Percentiles rank a stretch among this genome's conserved stretches.
These are phyloP conservation scores for Oreonectes daqikongensis DNA, from an alignment of 2,797 vertebrate species.

Conservation along the genomic window DNA sequence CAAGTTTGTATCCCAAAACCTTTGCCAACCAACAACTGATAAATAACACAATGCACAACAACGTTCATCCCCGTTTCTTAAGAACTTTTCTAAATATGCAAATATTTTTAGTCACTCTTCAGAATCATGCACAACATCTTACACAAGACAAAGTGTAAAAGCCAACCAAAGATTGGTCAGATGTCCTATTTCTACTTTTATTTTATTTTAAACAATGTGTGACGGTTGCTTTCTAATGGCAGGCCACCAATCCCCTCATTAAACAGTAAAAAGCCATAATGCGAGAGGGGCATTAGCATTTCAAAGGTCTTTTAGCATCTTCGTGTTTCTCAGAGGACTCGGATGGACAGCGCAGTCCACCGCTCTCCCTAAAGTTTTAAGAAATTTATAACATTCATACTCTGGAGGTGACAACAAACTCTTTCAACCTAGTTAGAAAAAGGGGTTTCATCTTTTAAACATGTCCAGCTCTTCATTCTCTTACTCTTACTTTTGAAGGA, in stretches of 20 bases:
- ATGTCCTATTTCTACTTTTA: slow-evolving; percentile 70
- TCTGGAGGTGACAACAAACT: slow-evolving; percentile 78
- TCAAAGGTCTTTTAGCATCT: slow-evolving; percentile 73
- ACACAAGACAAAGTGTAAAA: slow-evolving; percentile 6
- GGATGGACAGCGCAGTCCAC: slow-evolving; percentile 68
- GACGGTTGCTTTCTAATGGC: slow-evolving; percentile 70
- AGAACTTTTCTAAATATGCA: slow-evolving; percentile 17
- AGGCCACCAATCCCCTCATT: slow-evolving; percentile 79
- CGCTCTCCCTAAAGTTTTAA: slow-evolving; percentile 70
- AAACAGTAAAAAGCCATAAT: slow-evolving; percentile 70
- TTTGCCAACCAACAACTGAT: slow-evolving; percentile 69
- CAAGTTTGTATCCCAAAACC: slow-evolving; percentile 76
- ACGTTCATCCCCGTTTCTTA: not conserved
- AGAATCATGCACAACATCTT: not conserved
- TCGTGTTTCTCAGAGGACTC: slow-evolving; percentile 66
- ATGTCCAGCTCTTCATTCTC: slow-evolving; percentile 52
- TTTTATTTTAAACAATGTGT: slow-evolving; percentile 76
- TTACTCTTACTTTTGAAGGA: slow-evolving; percentile 47
- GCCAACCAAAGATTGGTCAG: slow-evolving; percentile 57
- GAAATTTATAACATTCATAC: slow-evolving; percentile 81
- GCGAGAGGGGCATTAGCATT: slow-evolving; percentile 75
- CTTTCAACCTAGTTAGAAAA: slow-evolving; percentile 82
- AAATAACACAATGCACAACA: not conserved
- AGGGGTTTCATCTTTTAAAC: slow-evolving; percentile 80
- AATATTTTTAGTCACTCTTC: slow-evolving; percentile 62